Base-by-base conservation (phyloP, 2,797 vertebrate species). In the Eleutherodactylus coqui region DNA sequence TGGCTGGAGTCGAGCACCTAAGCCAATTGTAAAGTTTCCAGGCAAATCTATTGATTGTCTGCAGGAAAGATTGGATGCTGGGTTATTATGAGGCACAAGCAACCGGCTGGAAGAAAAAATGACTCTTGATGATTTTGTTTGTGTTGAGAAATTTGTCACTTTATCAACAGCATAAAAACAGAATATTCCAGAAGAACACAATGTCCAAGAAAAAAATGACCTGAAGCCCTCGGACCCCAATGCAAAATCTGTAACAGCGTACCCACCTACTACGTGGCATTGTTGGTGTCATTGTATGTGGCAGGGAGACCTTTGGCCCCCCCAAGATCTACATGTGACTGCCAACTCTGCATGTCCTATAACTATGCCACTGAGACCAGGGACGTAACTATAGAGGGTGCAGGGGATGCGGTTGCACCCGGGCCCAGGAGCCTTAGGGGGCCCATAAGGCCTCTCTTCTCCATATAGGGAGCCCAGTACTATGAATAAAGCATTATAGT, bases 21-120 rank as follows among this genome's bases (percentile, higher is more conserved):
- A 93, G 93, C 87, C 88, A 91, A 94, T 92, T 91, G 90, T 67
- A 88, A 87, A 91, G 91, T 90, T 89, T 91, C 90, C 81, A 88
- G 88, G 90, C 91, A 94, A 94, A 95, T 93, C 79, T 94, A 96
- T 95, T 91, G 94, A 96, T 95, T 90, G 89, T 5, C 88, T 84
- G 79, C 75, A 88, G 75, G 49, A 89, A 88, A 90, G 76, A 70
- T 90, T 92, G 90, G 85, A 91, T 85, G 82, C 86, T 51, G 45
- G 83, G 89, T 86, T 53, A 81, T 81, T 81, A 81, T 70, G 62
- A 76, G 82, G 47, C 36, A 49, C 27, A 64, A 47, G 69, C 13
- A 60, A 21, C 51, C 36, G 2, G 53, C 58, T 51, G 53, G 29
- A 77, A 49, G 14, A 60, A 24, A 55, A 64, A 64, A 64, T 55